These are phyloP conservation scores for Campopleginae sp. DNA, from an alignment of 2,888 invertebrate species.

Conservation along the genomic window DNA sequence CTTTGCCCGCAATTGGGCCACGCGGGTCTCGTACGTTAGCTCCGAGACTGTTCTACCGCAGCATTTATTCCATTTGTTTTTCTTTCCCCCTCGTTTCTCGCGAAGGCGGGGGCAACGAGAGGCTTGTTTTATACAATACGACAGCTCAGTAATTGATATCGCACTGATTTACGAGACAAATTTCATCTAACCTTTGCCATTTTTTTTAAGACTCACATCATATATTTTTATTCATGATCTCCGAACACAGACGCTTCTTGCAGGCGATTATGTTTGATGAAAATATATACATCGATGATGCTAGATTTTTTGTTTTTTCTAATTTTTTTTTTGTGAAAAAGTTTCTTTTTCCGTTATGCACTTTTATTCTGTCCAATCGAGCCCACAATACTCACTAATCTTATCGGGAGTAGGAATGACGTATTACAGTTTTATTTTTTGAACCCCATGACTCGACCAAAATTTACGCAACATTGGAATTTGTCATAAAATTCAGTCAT, in stretches of 20 bases:
- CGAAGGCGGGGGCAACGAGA: slow-evolving; percentile 7
- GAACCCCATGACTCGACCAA: too few species aligned
- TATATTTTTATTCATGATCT: neutral
- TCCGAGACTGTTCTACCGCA: slow-evolving; percentile 14
- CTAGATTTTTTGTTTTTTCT: neutral
- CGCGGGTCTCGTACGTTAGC: slow-evolving; percentile 50
- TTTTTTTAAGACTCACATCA: slow-evolving; percentile 6
- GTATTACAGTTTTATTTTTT: too few species aligned
- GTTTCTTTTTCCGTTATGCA: neutral
- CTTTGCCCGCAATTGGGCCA: slow-evolving; percentile 55
- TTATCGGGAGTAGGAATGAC: too few species aligned
- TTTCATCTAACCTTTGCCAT: neutral
- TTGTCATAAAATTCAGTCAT: too few species aligned
- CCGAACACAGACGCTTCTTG: neutral
- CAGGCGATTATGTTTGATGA: neutral
- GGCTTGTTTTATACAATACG: slow-evolving; percentile 13
- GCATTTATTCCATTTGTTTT: slow-evolving; percentile 29
- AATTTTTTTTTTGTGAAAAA: neutral
- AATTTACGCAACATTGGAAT: too few species aligned
- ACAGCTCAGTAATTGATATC: slow-evolving; percentile 15
- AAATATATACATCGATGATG: neutral
- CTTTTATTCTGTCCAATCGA: neutral
- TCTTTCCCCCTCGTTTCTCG: slow-evolving; percentile 11
- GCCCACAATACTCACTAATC: too few species aligned
- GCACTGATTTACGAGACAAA: slow-evolving; percentile 15